phyloP scores from a whole-genome alignment of 92 coral and sea anemone species.

The Parazoanthus swiftii region DNA sequence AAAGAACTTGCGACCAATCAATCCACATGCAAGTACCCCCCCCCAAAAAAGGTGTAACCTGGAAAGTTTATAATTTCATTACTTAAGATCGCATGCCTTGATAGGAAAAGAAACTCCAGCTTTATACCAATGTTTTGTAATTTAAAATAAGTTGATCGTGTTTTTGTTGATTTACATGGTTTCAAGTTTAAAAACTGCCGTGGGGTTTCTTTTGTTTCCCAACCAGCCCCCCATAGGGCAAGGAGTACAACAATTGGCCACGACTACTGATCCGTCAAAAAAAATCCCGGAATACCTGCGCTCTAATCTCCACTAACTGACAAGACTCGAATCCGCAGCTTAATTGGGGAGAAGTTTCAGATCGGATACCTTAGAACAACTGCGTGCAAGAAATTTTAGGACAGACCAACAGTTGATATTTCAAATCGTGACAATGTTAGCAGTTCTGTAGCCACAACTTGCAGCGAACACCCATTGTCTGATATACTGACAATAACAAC shows the following conservation, averaged over 20 bases:
- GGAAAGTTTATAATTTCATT: too few relatives aligned
- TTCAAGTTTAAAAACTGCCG: too few relatives aligned
- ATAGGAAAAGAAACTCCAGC: too few relatives aligned
- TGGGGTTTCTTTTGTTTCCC: background rate
- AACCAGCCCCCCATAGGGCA: background rate
- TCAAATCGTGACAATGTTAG: background rate
- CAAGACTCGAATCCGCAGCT: background rate
- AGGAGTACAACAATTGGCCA: background rate
- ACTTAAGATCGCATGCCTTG: too few relatives aligned
- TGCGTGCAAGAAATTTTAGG: background rate
- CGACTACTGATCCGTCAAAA: background rate
- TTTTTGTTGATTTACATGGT: too few relatives aligned
- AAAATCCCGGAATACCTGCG: background rate
- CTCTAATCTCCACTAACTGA: background rate
- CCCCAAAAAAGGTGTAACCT: too few relatives aligned
- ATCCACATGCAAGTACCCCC: too few relatives aligned
- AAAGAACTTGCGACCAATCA: too few relatives aligned
- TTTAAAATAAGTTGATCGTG: too few relatives aligned
- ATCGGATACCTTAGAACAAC: background rate
- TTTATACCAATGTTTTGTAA: too few relatives aligned
- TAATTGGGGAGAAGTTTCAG: too few relatives aligned
- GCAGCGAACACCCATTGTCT: background rate
- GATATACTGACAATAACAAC: background rate
- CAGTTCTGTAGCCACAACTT: background rate
- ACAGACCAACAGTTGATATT: background rate